phyloP scores from a whole-genome alignment of 2,113 vertebrate species.

The Aphyosemion australe region DNA sequence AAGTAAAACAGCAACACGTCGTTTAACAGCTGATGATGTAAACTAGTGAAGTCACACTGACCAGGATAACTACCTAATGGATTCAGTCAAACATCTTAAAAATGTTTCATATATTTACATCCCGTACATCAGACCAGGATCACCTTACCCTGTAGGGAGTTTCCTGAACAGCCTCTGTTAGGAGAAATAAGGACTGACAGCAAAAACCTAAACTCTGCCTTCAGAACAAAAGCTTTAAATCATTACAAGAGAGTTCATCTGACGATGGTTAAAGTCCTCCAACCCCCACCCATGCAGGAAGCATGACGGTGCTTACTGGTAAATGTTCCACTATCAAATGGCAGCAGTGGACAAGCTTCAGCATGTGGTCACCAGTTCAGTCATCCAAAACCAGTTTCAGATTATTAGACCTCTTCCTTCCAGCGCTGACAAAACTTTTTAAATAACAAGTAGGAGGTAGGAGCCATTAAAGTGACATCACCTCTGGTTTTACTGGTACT shows the following conservation, averaged over 20 bases:
- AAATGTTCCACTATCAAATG: slow-evolving; percentile 39
- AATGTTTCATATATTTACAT: too few relatives aligned
- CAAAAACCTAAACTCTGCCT: too few relatives aligned
- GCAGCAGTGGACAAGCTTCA: slow-evolving; percentile 20
- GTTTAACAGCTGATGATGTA: too few relatives aligned
- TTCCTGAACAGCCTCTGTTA: too few relatives aligned
- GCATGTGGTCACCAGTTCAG: slow-evolving; percentile 17
- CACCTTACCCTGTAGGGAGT: too few relatives aligned
- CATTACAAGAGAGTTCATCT: slow-evolving; percentile 9
- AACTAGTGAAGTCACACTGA: too few relatives aligned
- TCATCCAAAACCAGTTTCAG: not conserved
- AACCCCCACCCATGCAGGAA: not conserved
- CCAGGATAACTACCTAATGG: too few relatives aligned
- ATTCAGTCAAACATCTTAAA: too few relatives aligned
- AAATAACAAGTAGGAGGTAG: not conserved
- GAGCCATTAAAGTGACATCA: slow-evolving; percentile 11
- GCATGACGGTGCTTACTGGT: slow-evolving; percentile 21
- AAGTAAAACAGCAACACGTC: too few relatives aligned
- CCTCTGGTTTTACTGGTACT: not conserved
- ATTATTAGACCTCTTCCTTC: not conserved
- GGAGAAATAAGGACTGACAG: too few relatives aligned
- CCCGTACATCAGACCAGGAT: too few relatives aligned
- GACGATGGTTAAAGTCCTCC: not conserved
- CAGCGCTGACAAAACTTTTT: not conserved
- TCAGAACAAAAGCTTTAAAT: too few relatives aligned